phyloP scores from a whole-genome alignment of 2,888 invertebrate species.

The Mongoloraphidia duomilia region DNA sequence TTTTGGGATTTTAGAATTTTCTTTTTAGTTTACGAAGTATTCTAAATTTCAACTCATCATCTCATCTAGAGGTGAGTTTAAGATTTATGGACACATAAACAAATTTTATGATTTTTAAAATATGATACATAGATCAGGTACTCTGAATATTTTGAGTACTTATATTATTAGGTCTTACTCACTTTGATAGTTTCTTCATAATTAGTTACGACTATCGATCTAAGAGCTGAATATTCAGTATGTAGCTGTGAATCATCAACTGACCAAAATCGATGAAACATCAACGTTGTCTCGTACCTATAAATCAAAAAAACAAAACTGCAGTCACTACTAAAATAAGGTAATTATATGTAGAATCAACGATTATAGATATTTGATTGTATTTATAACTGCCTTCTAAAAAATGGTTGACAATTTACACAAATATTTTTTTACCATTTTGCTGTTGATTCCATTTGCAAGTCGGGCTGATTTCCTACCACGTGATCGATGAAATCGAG shows the following conservation, averaged over 20 bases:
- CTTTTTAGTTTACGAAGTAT: no score
- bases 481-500: constrained; percentile 91
- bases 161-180: constrained; percentile 6
- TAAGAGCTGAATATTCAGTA: constrained; percentile 91
- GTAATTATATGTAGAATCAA: not conserved
- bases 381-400: not conserved
- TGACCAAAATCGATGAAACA: constrained; percentile 89
- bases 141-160: not conserved
- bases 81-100: no score
- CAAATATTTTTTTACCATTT: constrained; percentile 51
- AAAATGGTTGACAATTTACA: not conserved
- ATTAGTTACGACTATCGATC: constrained; percentile 94
- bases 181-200: constrained; percentile 91
- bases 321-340: not conserved
- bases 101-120: not conserved
- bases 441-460: constrained; percentile 75
- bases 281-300: constrained; percentile 57
- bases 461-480: constrained; percentile 93
- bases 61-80: no score
- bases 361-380: not conserved
- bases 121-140: not conserved
- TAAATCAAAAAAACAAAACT: constrained; percentile 9
- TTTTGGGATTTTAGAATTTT: no score
- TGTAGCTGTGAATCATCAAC: constrained; percentile 93
- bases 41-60: no score